phyloP scores from a whole-genome alignment of 2,888 invertebrate genomes.

The Anodontia alba region DNA sequence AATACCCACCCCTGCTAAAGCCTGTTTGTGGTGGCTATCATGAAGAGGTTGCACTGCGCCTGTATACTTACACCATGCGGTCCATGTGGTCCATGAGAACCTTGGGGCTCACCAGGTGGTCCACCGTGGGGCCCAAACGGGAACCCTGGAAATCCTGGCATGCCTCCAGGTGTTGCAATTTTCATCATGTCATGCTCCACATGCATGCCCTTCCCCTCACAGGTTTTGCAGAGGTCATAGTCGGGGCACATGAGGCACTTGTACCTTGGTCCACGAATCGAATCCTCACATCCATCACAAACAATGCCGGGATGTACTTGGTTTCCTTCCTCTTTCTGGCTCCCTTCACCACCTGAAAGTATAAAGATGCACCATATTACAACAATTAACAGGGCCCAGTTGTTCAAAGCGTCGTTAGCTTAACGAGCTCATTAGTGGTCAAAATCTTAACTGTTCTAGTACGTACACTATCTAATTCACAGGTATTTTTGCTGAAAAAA shows the following conservation, averaged over 20 bases:
- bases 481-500: too few species aligned
- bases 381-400: too few species aligned
- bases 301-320: conserved; percentile 87
- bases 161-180: conserved; percentile 84
- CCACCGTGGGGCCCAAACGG: conserved; percentile 32
- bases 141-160: conserved; percentile 47
- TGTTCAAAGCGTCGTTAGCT: too few species aligned
- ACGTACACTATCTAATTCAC: too few species aligned
- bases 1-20: too few species aligned
- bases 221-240: conserved; percentile 92
- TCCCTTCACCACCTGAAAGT: not conserved
- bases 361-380: too few species aligned
- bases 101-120: conserved; percentile 36
- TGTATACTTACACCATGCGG: too few species aligned
- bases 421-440: too few species aligned
- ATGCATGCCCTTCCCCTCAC: conserved; percentile 89
- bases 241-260: conserved; percentile 93
- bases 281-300: conserved; percentile 91
- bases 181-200: conserved; percentile 92
- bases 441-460: too few species aligned
- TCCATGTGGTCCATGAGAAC: not conserved
- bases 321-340: conserved; percentile 22
- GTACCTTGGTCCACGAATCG: conserved; percentile 92
- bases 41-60: too few species aligned
- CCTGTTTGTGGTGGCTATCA: too few species aligned